phyloP scores from a whole-genome alignment of 2,797 vertebrate species.

The Petrocephalus sullivani region DNA sequence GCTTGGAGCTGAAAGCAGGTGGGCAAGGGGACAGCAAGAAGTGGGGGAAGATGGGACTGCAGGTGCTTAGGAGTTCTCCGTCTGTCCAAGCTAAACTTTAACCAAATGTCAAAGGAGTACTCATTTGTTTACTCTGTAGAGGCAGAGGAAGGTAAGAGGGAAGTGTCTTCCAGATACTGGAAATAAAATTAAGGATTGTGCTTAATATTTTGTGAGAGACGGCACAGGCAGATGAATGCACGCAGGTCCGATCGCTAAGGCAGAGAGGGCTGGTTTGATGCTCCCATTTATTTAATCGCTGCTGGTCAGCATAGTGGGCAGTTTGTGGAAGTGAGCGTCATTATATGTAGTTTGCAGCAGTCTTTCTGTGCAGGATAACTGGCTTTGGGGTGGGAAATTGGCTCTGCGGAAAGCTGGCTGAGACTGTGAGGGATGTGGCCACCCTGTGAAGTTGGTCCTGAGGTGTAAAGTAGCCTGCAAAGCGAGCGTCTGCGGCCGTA shows the following conservation, averaged over 20 bases:
- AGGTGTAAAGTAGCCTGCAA: background rate
- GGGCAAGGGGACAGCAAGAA: constrained; percentile 41
- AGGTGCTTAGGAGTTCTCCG: background rate
- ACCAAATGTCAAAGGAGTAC: background rate
- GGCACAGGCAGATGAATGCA: background rate
- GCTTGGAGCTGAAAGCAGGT: constrained; percentile 42
- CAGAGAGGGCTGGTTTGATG: background rate
- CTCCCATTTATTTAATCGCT: background rate
- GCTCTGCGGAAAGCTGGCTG: background rate
- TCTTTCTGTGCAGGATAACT: background rate
- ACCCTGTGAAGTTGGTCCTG: background rate
- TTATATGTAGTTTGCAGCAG: background rate
- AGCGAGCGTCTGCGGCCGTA: background rate
- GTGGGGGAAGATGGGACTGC: background rate
- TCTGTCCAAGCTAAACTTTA: background rate
- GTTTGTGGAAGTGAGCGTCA: background rate
- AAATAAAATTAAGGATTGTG: background rate
- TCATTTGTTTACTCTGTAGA: background rate
- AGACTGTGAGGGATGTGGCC: background rate
- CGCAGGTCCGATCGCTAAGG: background rate
- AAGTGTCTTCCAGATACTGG: background rate
- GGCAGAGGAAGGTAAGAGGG: background rate
- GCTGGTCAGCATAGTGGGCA: background rate
- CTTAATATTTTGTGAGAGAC: background rate
- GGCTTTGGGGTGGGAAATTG: background rate